Evolutionary conservation across 2,113 vertebrate species (phyloP), one percentile per base, ranked within the genome.

Genomic region (Fulica atra): DNA sequence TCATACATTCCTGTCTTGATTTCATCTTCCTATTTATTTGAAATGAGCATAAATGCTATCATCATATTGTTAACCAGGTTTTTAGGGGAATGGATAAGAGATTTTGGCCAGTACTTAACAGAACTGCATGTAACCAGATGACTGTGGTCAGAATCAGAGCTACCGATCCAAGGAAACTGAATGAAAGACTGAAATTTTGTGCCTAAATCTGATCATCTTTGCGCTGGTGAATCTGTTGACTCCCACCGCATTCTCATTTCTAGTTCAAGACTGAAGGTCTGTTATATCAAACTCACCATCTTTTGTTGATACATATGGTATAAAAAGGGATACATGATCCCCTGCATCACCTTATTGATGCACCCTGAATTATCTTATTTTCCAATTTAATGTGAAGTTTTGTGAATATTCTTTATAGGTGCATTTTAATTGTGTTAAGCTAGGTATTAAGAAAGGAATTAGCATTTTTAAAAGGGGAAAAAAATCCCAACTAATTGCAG

Each of bases 281-380:
- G 10, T 50, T 63, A 24, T 11, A 28, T 59, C n/a, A n/a, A 46
- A 9, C 24, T 83, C 28, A 31, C 8, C 25, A 0, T 29, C 13
- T 38, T 71, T 54, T 13, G 16, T 26, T n/a, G n/a, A 19, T 38
- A 31, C 0, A 0, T 35, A 19, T 25, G 33, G 57, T n/a, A 51
- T 61, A 10, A 71, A 66, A 57, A 50, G 14, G 17, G 17, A 8
- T 38, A 14, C 76, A 20, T 35, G 28, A 51, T 72, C 31, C 28
- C 46, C 19, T 29, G 29, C 12, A 26, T 60, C 6, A 11, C 74
- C 80, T 57, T 50, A 28, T 11, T 83, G 68, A 50, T 84, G 51
- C 21, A 33, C 35, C 28, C 18, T 42, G 23, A 63, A 70, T 79
- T 38, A 56, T 28, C 51, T 79, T 60, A 24, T 10, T 59, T 92